These are phyloP conservation scores for Darevskia mixta DNA, from an alignment of 2,797 vertebrate species.

Conservation along the genomic window DNA sequence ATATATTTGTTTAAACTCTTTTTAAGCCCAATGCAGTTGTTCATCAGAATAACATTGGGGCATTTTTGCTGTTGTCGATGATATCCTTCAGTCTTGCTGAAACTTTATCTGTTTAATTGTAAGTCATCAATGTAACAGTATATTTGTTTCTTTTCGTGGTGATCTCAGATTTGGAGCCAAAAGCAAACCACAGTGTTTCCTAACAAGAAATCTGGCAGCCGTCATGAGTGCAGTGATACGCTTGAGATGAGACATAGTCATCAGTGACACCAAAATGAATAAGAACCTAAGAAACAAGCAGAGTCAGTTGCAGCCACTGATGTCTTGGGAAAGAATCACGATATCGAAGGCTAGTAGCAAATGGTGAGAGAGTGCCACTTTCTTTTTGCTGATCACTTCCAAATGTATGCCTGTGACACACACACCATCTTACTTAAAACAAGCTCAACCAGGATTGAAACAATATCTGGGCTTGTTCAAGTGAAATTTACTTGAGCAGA, in stretches of 20 bases:
- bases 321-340: neutral
- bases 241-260: neutral
- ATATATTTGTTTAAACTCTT: neutral
- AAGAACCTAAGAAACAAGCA: neutral
- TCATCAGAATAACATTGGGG: neutral
- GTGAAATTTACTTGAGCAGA: neutral
- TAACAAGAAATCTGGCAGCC: neutral
- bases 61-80: neutral
- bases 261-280: neutral
- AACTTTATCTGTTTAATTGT: neutral
- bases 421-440: neutral
- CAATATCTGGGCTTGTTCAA: neutral
- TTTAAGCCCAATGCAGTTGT: neutral
- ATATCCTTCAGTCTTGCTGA: neutral
- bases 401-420: neutral
- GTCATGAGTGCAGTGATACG: neutral
- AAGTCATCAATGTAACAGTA: neutral
- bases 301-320: neutral
- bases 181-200: neutral
- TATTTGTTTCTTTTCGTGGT: neutral
- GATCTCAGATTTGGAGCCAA: neutral
- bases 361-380: fast-evolving
- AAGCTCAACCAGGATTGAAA: neutral
- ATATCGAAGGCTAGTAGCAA: neutral
- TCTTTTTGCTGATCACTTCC: neutral